Conservation (phyloP, 2,113 vertebrate species). For the Cyprinus carpio region DNA sequence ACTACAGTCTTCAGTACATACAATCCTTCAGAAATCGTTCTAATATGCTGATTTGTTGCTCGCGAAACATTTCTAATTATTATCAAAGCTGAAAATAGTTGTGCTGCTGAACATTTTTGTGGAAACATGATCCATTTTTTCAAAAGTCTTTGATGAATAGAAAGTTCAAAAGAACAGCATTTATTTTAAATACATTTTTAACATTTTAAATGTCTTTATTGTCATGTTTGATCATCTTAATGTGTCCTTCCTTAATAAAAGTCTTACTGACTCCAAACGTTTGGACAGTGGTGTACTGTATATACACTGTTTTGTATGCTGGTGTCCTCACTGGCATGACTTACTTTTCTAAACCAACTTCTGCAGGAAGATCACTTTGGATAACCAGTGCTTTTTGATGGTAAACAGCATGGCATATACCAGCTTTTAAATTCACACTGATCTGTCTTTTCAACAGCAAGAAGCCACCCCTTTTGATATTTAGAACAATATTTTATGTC, state of each 20-base stretch:
- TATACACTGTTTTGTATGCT: not conserved
- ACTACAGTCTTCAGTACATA: not conserved
- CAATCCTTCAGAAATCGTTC: not conserved
- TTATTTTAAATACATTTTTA: too few species aligned
- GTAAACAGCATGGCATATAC: not conserved
- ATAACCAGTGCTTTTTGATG: not conserved
- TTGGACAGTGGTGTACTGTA: not conserved
- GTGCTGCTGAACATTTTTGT: not conserved
- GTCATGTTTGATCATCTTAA: not conserved
- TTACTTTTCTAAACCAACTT: not conserved
- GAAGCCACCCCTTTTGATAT: not conserved
- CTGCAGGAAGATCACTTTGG: not conserved
- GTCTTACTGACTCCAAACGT: too few species aligned
- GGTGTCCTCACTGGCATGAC: too few species aligned
- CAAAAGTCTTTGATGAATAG: not conserved
- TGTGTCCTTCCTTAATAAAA: too few species aligned
- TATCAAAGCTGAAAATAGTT: not conserved
- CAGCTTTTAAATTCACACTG: not conserved
- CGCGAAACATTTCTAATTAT: not conserved
- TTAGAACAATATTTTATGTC: not conserved
- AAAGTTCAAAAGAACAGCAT: not conserved
- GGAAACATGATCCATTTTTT: not conserved
- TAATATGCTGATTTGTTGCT: not conserved
- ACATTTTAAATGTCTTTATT: not conserved
- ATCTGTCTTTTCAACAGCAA: not conserved